Percentiles rank a stretch among this genome's conserved stretches.
Evolutionary conservation across 2,797 vertebrate species (phyloP).

Genomic region (Hoplostethus mediterraneus): DNA sequence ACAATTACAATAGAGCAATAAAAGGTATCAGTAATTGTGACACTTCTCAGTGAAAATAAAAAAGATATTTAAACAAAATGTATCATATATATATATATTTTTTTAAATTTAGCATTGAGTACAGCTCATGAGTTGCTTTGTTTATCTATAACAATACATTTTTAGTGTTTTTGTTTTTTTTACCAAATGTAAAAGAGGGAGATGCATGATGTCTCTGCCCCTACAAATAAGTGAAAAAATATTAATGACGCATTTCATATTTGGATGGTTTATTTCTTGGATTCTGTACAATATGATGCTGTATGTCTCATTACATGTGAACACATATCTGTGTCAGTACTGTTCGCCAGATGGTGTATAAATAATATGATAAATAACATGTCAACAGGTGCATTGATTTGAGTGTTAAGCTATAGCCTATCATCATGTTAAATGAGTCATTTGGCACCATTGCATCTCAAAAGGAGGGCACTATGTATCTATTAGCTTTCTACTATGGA

Average conservation of each 20-base stretch:
- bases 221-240: no score
- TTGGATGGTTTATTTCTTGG: no score
- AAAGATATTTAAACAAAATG: no score
- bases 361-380: neutral
- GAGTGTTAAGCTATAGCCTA: neutral
- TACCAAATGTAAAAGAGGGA: neutral
- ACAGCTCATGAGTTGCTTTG: neutral
- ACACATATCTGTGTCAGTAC: neutral
- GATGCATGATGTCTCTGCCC: no score
- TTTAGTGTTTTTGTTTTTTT: neutral
- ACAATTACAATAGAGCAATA: neutral
- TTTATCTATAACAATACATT: neutral
- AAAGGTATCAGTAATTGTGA: neutral
- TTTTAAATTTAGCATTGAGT: no score
- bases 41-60: no score
- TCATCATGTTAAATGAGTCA: slow-evolving; percentile 13
- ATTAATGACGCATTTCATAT: no score
- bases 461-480: neutral
- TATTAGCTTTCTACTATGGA: neutral
- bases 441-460: slow-evolving; percentile 2
- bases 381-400: neutral
- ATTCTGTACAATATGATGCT: neutral
- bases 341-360: neutral
- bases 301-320: slow-evolving; percentile 20
- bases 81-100: no score